Conservation (phyloP, 2,797 vertebrate genomes). For the Chloroceryle amazona region DNA sequence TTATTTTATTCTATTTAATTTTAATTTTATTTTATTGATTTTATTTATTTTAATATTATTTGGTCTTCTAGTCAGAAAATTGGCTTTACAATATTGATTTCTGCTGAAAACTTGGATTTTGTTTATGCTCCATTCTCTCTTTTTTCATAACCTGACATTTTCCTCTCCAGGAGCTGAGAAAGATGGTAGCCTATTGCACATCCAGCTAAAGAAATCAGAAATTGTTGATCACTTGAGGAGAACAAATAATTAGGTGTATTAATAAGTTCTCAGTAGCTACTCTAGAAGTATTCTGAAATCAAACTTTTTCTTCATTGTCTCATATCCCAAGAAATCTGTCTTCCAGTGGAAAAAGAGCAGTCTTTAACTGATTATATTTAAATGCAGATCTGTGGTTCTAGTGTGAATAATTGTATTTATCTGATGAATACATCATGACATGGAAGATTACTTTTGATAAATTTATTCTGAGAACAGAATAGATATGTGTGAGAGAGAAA, state of each 20-base stretch:
- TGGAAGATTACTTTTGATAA: background rate
- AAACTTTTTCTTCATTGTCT: background rate
- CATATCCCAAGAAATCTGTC: background rate
- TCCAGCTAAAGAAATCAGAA: background rate
- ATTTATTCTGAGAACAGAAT: background rate
- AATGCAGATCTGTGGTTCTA: background rate
- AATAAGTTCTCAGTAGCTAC: background rate
- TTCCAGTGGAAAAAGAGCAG: background rate
- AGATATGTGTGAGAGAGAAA: background rate
- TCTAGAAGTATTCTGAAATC: background rate
- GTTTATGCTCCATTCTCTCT: background rate
- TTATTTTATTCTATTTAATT: background rate
- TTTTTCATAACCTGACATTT: background rate
- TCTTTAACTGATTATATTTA: background rate
- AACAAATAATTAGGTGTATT: background rate
- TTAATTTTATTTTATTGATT: background rate
- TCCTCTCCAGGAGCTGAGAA: background rate
- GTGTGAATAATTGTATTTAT: background rate
- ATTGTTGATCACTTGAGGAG: background rate
- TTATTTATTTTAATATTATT: background rate
- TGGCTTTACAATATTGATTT: background rate
- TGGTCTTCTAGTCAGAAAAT: conserved; percentile 18
- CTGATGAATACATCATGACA: background rate
- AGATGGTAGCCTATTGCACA: background rate
- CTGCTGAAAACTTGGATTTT: background rate